Conservation (phyloP, 2,888 invertebrate species). For the Drosophila villosipedis region DNA sequence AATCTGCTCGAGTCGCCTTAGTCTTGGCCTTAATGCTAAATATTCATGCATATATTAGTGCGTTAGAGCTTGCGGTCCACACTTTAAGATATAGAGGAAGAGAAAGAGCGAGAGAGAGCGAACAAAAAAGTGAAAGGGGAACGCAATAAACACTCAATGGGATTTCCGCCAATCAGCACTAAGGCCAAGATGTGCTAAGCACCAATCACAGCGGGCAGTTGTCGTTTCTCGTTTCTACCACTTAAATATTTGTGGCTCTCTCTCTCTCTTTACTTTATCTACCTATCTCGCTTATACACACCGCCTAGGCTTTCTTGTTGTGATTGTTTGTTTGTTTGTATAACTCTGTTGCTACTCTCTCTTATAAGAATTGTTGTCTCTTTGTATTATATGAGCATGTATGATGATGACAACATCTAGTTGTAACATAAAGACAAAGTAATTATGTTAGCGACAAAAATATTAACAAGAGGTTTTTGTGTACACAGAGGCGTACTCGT, state of each 20-base stretch:
- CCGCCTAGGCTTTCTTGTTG: conserved; percentile 34
- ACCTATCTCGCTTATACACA: conserved; percentile 51
- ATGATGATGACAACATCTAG: conserved; percentile 54
- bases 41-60: not conserved
- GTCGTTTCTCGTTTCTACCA: conserved; percentile 50
- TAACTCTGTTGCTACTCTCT: conserved; percentile 13
- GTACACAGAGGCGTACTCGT: not conserved
- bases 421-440: conserved; percentile 58
- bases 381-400: conserved; percentile 14
- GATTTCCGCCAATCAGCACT: conserved; percentile 66
- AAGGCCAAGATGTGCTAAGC: conserved; percentile 53
- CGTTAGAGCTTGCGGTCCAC: conserved; percentile 9
- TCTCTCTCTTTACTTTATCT: conserved; percentile 27
- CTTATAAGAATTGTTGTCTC: conserved; percentile 19
- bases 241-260: conserved; percentile 43
- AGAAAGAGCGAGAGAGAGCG: not conserved
- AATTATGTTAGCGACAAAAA: conserved; percentile 67
- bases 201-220: conserved; percentile 64
- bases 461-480: conserved; percentile 49
- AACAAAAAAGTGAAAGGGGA: conserved; percentile 18
- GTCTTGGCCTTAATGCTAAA: not conserved
- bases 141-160: conserved; percentile 29
- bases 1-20: not conserved
- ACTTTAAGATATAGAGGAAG: not conserved
- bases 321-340: conserved; percentile 18